A percentile compares a stretch with the other conserved stretches of the same genome.
These are phyloP conservation scores for Dinomys branickii DNA, from an alignment of 2,113 vertebrate species.

Conservation along the genomic window DNA sequence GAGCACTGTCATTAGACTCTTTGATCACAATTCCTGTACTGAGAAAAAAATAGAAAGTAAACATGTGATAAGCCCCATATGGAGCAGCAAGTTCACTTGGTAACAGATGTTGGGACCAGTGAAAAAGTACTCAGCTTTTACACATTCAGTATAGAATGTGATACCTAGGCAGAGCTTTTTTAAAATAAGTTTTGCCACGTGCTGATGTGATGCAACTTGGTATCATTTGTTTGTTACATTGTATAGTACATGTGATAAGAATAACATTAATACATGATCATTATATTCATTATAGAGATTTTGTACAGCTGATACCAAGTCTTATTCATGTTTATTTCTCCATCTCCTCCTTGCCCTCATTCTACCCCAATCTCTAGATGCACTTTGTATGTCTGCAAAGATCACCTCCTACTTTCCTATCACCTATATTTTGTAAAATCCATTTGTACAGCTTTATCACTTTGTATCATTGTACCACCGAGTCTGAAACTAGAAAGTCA, in stretches of 20 bases:
- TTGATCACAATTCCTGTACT: neutral
- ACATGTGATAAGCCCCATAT: neutral
- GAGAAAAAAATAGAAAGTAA: neutral
- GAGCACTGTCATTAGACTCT: neutral
- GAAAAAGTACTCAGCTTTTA: neutral
- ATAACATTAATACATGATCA: neutral
- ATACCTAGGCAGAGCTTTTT: neutral
- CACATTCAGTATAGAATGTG: neutral
- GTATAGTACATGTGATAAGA: neutral
- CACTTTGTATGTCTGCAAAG: neutral
- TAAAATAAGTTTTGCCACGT: neutral
- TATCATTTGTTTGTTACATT: neutral
- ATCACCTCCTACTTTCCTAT: neutral
- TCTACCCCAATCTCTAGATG: neutral
- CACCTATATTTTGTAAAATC: neutral
- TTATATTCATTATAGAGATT: neutral
- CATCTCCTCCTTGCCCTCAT: neutral
- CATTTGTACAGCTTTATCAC: neutral
- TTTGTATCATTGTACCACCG: neutral
- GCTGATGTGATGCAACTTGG: neutral
- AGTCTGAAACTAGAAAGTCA: neutral
- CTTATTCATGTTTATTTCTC: neutral
- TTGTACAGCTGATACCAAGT: fast-evolving
- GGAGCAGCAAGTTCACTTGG: too few species aligned
- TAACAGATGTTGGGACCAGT: neutral